Percentiles rank a stretch among this genome's conserved stretches.
These are phyloP conservation scores for Euwallacea similis DNA, from an alignment of 1,140 invertebrate species.

Conservation along the genomic window DNA sequence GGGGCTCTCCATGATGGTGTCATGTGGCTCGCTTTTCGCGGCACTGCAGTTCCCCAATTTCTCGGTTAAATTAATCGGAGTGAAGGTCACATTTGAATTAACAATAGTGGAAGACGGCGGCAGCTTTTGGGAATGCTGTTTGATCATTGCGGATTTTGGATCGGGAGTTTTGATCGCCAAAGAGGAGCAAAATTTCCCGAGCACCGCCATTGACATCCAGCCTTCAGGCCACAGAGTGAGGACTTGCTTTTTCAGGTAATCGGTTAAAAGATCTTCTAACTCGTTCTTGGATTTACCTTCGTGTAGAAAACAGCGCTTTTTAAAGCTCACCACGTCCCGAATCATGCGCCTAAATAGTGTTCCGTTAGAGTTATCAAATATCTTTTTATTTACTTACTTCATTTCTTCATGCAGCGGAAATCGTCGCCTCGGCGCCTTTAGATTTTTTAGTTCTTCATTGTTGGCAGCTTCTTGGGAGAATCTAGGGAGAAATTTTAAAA, in stretches of 20 bases:
- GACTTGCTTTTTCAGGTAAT: slow-evolving; percentile 48
- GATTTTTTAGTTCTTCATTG: slow-evolving; percentile 53
- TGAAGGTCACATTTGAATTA: slow-evolving; percentile 22
- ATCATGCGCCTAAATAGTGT: slow-evolving; percentile 45
- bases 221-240: slow-evolving; percentile 51
- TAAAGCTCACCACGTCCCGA: slow-evolving; percentile 48
- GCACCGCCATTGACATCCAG: slow-evolving; percentile 51
- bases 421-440: slow-evolving; percentile 58
- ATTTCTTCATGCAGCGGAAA: slow-evolving; percentile 62
- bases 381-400: slow-evolving; percentile 53
- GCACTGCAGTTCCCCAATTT: slow-evolving; percentile 16
- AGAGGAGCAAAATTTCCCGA: slow-evolving; percentile 47
- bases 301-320: slow-evolving; percentile 48
- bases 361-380: too few species aligned
- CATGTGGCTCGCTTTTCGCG: not conserved
- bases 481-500: slow-evolving; percentile 15
- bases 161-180: slow-evolving; percentile 31
- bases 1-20: not conserved
- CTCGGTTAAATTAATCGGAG: slow-evolving; percentile 31
- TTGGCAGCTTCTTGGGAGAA: slow-evolving; percentile 42
- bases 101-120: slow-evolving; percentile 19
- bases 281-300: slow-evolving; percentile 50
- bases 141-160: slow-evolving; percentile 13
- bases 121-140: slow-evolving; percentile 15
- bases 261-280: slow-evolving; percentile 45